Conservation (phyloP, 2,797 vertebrate species). For the Crypturellus tataupa region DNA sequence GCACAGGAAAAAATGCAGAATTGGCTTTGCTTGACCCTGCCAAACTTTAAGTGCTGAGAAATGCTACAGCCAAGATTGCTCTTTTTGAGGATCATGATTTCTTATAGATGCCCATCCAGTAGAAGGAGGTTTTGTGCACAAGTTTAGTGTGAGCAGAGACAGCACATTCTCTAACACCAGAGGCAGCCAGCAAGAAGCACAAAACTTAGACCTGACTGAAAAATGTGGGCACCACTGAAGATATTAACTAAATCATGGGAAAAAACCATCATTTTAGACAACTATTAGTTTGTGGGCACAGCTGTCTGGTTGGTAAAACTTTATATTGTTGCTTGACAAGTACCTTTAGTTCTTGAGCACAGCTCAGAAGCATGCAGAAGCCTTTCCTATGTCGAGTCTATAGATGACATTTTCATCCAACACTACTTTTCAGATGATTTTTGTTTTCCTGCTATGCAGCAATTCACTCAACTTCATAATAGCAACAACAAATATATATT, state of each 20-base stretch:
- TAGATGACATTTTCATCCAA: background rate
- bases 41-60: background rate
- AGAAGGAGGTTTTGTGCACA: background rate
- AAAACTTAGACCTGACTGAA: background rate
- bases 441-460: background rate
- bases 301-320: background rate
- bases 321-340: background rate
- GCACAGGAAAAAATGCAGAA: too few species aligned
- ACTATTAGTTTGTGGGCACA: background rate
- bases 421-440: background rate
- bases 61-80: background rate
- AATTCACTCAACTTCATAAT: background rate
- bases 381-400: background rate
- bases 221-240: background rate
- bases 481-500: background rate
- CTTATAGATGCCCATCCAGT: background rate
- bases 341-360: background rate
- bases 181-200: background rate
- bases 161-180: background rate
- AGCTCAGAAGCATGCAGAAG: background rate
- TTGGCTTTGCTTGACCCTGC: background rate
- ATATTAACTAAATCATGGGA: background rate
- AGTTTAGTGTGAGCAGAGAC: background rate
- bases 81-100: rapidly evolving
- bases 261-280: background rate